These are phyloP conservation scores for Tetropium fuscum DNA, from an alignment of 2,888 invertebrate genomes.

Conservation along the genomic window DNA sequence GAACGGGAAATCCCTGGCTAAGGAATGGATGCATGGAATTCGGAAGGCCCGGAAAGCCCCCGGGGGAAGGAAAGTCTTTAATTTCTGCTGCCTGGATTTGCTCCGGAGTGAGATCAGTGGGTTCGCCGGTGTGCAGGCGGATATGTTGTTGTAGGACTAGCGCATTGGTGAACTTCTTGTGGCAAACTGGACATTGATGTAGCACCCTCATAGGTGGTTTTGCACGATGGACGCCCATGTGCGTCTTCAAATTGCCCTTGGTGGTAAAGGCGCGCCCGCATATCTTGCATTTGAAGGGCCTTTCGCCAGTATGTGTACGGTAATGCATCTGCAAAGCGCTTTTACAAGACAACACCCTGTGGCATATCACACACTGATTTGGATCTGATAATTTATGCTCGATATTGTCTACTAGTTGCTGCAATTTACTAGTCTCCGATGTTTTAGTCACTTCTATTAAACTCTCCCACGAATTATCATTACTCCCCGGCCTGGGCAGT, in stretches of 20 bases:
- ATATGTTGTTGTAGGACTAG: conserved; percentile 96
- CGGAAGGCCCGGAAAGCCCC: conserved; percentile 67
- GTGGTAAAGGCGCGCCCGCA: conserved; percentile 98
- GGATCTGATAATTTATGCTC: conserved; percentile 97
- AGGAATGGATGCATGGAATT: conserved; percentile 73
- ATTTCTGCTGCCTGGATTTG: conserved; percentile 87
- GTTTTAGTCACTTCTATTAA: conserved; percentile 97
- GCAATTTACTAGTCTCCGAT: conserved; percentile 96
- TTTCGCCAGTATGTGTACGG: conserved; percentile 94
- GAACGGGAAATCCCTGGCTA: conserved; percentile 72
- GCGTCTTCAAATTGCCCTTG: conserved; percentile 99
- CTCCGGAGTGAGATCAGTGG: conserved; percentile 85
- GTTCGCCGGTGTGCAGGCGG: conserved; percentile 90
- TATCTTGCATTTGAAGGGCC: conserved; percentile 97
- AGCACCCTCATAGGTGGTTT: conserved; percentile 92
- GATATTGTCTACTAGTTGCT: conserved; percentile 97
- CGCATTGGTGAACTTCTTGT: conserved; percentile 95
- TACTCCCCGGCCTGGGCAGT: conserved; percentile 87
- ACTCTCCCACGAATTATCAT: conserved; percentile 97
- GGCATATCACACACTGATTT: conserved; percentile 98
- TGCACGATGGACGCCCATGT: conserved; percentile 98
- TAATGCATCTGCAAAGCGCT: conserved; percentile 99
- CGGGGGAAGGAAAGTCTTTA: conserved; percentile 78
- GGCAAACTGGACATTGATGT: conserved; percentile 97
- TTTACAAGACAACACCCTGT: conserved; percentile 95